Percentiles rank a stretch among this genome's conserved stretches.
These are phyloP conservation scores for Ictalurus furcatus DNA, from an alignment of 2,113 vertebrate species.

Conservation along the genomic window DNA sequence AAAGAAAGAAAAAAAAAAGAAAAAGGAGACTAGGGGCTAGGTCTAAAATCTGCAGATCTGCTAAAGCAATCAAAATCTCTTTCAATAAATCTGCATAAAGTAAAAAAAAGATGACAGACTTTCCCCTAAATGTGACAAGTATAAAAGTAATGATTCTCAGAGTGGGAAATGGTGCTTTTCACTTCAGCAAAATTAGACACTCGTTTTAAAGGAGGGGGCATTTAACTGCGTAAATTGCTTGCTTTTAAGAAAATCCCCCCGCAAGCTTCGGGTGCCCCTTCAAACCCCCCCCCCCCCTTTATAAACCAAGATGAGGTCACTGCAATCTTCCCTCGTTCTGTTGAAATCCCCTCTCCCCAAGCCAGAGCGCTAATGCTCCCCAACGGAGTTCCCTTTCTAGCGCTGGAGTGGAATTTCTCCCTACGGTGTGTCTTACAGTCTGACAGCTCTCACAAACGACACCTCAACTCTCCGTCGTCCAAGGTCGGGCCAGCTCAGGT, in stretches of 20 bases:
- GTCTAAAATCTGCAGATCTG: conserved; percentile 43
- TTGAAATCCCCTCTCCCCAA: conserved; percentile 24
- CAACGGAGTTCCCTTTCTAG: background rate
- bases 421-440: background rate
- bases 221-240: background rate
- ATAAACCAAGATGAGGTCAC: conserved; percentile 50
- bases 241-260: conserved; percentile 25
- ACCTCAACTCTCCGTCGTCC: background rate
- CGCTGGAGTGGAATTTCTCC: background rate
- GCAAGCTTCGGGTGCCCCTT: conserved; percentile 11
- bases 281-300: background rate
- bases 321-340: conserved; percentile 18
- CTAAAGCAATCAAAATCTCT: conserved; percentile 65
- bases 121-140: conserved; percentile 22
- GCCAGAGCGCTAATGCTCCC: conserved; percentile 28
- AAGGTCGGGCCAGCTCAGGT: background rate
- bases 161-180: conserved; percentile 1
- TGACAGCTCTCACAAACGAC: background rate
- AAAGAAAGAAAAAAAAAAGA: background rate
- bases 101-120: conserved; percentile 39
- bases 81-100: conserved; percentile 72
- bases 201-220: background rate
- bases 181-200: background rate
- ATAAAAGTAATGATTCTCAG: background rate
- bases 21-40: conserved; percentile 1